Evolutionary conservation across 2,797 vertebrate species (phyloP).

Genomic region (Gambelia wislizenii): DNA sequence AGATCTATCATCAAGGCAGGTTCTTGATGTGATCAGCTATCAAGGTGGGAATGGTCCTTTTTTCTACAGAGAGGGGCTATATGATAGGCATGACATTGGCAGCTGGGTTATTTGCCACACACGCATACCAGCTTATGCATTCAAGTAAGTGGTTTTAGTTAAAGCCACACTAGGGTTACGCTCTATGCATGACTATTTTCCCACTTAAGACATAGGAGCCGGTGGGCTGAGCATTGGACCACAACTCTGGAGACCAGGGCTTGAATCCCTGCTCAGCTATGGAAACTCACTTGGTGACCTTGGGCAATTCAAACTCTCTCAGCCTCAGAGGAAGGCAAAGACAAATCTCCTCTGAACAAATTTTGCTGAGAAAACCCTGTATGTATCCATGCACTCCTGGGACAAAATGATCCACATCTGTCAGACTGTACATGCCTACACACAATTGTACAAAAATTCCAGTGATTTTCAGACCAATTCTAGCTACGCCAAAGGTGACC

Average conservation of each 20-base stretch:
- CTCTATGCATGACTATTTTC: background rate
- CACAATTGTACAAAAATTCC: background rate
- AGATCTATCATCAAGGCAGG: background rate
- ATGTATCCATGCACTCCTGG: background rate
- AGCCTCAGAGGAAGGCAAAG: no score
- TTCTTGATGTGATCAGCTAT: background rate
- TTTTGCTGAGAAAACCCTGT: no score
- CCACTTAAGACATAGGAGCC: background rate
- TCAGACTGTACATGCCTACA: background rate
- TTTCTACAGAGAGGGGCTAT: background rate
- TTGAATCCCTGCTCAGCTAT: no score
- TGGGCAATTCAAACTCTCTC: no score
- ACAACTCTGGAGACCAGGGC: no score
- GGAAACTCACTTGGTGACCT: no score
- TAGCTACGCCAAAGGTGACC: fast-evolving
- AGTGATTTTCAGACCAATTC: background rate
- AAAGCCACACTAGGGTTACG: background rate
- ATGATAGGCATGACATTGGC: background rate
- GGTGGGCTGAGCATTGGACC: no score
- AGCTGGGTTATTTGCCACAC: background rate
- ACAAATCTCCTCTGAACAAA: no score
- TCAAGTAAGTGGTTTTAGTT: no score
- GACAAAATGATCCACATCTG: background rate
- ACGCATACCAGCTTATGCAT: no score
- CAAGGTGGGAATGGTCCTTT: background rate